A percentile compares a stretch with the other conserved stretches of the same genome.
Conservation (phyloP, 2,113 vertebrate species). For the Aegithalos caudatus region DNA sequence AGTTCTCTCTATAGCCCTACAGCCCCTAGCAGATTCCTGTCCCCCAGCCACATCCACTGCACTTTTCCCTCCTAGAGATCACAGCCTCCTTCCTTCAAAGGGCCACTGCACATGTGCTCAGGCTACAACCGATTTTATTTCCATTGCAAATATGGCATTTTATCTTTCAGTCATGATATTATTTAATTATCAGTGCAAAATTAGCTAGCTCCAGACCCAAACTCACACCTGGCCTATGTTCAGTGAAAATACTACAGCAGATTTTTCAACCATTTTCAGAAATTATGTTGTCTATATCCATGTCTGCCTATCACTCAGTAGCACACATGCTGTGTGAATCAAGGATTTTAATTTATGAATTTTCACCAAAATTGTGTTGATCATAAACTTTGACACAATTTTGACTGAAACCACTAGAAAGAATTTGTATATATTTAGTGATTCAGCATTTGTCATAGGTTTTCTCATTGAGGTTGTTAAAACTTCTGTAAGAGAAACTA, state of each 20-base stretch:
- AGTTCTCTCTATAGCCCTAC: background rate
- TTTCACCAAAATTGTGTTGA: background rate
- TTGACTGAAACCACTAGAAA: background rate
- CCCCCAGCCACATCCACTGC: background rate
- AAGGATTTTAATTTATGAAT: background rate
- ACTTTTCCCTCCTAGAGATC: rapidly evolving
- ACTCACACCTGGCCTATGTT: background rate
- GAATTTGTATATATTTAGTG: background rate
- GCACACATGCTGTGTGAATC: background rate
- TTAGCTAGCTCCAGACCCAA: background rate
- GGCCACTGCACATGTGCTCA: background rate
- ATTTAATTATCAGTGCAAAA: background rate
- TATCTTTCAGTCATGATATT: background rate
- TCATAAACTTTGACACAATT: background rate
- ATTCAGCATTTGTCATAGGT: background rate
- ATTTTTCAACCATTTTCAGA: background rate
- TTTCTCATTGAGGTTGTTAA: background rate
- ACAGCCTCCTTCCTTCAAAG: background rate
- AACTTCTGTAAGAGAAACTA: background rate
- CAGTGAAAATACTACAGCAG: background rate
- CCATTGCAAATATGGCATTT: background rate
- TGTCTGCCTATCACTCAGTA: background rate
- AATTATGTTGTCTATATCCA: background rate
- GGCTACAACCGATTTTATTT: background rate
- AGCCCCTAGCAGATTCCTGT: background rate